These are phyloP conservation scores for Mythimna albipuncta DNA, from an alignment of 2,888 invertebrate genomes.

Conservation along the genomic window DNA sequence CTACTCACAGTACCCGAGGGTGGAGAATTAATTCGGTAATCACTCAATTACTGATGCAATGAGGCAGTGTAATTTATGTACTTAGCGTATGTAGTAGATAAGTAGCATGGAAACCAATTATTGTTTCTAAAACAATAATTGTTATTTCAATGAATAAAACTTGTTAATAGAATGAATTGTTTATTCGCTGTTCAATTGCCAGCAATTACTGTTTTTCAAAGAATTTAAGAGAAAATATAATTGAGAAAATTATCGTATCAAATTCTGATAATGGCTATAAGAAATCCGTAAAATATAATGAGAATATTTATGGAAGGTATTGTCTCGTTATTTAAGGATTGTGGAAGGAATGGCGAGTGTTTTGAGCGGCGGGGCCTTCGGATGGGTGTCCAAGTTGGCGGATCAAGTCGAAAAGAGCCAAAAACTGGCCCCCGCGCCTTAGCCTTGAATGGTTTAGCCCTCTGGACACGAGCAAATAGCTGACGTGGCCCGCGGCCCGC, in stretches of 20 bases:
- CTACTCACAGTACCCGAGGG: slow-evolving; percentile 64
- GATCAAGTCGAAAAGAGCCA: slow-evolving; percentile 88
- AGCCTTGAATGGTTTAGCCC: slow-evolving; percentile 91
- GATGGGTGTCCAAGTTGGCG: slow-evolving; percentile 67
- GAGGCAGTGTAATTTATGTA: slow-evolving; percentile 64
- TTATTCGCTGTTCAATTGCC: slow-evolving; percentile 61
- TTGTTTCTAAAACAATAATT: slow-evolving; percentile 60
- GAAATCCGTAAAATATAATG: slow-evolving; percentile 54
- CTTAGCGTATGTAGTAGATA: slow-evolving; percentile 63
- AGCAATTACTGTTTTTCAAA: slow-evolving; percentile 58
- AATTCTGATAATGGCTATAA: slow-evolving; percentile 52
- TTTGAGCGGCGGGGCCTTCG: slow-evolving; percentile 44
- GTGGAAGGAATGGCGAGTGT: slow-evolving; percentile 58
- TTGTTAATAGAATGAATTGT: slow-evolving; percentile 60
- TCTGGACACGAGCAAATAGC: slow-evolving; percentile 90
- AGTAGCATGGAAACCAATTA: slow-evolving; percentile 65
- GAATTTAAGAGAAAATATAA: slow-evolving; percentile 59
- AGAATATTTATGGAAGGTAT: slow-evolving; percentile 48
- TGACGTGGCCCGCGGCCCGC: slow-evolving; percentile 88
- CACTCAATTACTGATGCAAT: slow-evolving; percentile 67
- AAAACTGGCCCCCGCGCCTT: slow-evolving; percentile 89
- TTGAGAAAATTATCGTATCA: slow-evolving; percentile 51
- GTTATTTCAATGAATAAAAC: slow-evolving; percentile 60
- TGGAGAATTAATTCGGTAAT: slow-evolving; percentile 72
- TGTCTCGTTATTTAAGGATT: slow-evolving; percentile 60